These are phyloP conservation scores for Hucho hucho DNA, from an alignment of 2,113 vertebrate species.

Conservation along the genomic window DNA sequence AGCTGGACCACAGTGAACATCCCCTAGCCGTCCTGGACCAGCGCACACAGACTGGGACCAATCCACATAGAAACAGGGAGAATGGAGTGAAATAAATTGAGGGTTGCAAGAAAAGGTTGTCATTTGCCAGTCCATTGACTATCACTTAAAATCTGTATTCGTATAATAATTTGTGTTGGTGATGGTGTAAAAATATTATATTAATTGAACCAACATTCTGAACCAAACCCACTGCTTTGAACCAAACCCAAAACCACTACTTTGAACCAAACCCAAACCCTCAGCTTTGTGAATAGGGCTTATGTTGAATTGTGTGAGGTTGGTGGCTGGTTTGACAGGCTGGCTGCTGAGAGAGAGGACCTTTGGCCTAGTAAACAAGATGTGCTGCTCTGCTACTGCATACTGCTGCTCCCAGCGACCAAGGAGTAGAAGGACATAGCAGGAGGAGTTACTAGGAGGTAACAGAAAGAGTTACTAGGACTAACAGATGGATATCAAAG, in stretches of 20 bases:
- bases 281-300: background rate
- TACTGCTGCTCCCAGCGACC: constrained; percentile 44
- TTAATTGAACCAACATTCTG: too few relatives aligned
- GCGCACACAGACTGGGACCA: constrained; percentile 75
- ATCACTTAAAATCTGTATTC: too few relatives aligned
- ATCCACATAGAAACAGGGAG: background rate
- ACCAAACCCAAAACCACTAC: too few relatives aligned
- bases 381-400: constrained; percentile 33
- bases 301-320: too few relatives aligned
- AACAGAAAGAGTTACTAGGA: background rate
- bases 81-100: too few relatives aligned
- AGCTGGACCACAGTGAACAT: constrained; percentile 86
- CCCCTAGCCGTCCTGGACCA: constrained; percentile 88
- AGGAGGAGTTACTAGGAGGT: too few relatives aligned
- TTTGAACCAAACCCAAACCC: too few relatives aligned
- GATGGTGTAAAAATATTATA: too few relatives aligned
- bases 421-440: constrained; percentile 18
- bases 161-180: too few relatives aligned
- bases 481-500: background rate
- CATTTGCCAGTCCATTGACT: too few relatives aligned
- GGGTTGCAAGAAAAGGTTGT: too few relatives aligned
- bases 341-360: constrained; percentile 51
- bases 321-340: constrained; percentile 19
- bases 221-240: too few relatives aligned
- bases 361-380: constrained; percentile 57